These are phyloP conservation scores for Strix aluco DNA, from an alignment of 2,113 vertebrate species.

Conservation along the genomic window DNA sequence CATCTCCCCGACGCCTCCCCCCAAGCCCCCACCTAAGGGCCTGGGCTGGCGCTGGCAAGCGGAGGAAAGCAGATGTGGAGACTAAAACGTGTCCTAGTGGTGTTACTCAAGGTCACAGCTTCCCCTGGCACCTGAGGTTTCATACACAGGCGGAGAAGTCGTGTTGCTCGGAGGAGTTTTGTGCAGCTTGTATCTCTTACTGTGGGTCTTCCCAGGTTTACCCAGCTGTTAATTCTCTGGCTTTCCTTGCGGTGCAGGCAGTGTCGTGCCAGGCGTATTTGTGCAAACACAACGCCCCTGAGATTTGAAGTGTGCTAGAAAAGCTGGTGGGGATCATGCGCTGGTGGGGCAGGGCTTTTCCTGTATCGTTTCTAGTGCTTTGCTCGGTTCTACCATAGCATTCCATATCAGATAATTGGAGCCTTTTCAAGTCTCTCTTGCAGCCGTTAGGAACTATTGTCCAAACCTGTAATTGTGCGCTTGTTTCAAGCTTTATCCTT, in stretches of 20 bases:
- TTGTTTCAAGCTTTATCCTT: not conserved
- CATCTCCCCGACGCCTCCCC: not conserved
- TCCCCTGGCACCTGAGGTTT: not conserved
- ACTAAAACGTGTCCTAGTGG: not conserved
- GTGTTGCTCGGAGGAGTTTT: not conserved
- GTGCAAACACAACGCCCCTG: not conserved
- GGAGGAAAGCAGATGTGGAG: not conserved
- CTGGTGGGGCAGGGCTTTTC: not conserved
- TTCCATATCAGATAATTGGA: not conserved
- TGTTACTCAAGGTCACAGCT: slow-evolving; percentile 36
- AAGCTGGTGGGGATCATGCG: not conserved
- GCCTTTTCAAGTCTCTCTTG: not conserved
- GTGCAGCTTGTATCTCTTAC: fast-evolving
- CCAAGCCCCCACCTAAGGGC: not conserved
- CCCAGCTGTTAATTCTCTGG: not conserved
- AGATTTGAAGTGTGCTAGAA: not conserved
- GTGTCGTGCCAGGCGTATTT: fast-evolving
- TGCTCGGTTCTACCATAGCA: not conserved
- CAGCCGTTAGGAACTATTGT: not conserved
- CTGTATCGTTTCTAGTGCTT: fast-evolving
- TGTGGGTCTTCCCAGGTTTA: not conserved
- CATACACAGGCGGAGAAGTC: not conserved
- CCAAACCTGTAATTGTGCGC: not conserved
- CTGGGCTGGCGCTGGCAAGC: not conserved
- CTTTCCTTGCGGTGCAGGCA: fast-evolving